These are phyloP conservation scores for Bombus vancouverensis DNA, from an alignment of 1,140 invertebrate species.

Conservation along the genomic window DNA sequence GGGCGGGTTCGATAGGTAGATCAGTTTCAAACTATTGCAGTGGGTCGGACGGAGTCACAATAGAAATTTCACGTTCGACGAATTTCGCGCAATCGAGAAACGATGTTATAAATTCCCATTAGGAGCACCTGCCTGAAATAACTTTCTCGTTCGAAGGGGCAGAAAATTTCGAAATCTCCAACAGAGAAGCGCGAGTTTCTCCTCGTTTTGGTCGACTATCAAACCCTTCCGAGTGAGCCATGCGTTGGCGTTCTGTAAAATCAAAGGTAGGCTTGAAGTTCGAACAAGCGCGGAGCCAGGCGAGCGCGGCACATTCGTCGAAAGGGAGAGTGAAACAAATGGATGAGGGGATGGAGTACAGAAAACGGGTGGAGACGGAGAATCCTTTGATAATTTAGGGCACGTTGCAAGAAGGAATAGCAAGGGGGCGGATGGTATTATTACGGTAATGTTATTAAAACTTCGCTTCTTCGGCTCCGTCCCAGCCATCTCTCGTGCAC, in stretches of 20 bases:
- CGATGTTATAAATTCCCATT: neutral
- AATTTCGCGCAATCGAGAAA: constrained; percentile 11
- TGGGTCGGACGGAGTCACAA: neutral
- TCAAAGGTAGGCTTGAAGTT: constrained; percentile 20
- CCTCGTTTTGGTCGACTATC: too few relatives aligned
- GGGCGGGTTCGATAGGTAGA: neutral
- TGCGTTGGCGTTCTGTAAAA: constrained; percentile 18
- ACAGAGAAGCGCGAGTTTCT: too few relatives aligned
- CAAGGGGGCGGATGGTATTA: constrained; percentile 66
- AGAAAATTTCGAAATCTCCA: too few relatives aligned
- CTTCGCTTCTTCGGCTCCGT: constrained; percentile 64
- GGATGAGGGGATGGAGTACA: neutral
- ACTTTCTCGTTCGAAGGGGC: too few relatives aligned
- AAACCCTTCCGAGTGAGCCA: neutral
- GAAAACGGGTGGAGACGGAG: constrained; percentile 2
- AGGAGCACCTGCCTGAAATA: too few relatives aligned
- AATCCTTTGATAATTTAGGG: constrained; percentile 72
- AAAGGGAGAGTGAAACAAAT: constrained; percentile 33
- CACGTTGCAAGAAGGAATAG: constrained; percentile 59
- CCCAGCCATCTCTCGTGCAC: constrained; percentile 35
- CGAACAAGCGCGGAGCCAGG: neutral
- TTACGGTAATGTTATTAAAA: constrained; percentile 75
- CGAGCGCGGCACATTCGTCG: neutral
- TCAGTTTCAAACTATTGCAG: neutral
- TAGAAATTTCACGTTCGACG: constrained; percentile 10